Conservation (phyloP, 1,140 invertebrate genomes). For the Asobara japonica region DNA sequence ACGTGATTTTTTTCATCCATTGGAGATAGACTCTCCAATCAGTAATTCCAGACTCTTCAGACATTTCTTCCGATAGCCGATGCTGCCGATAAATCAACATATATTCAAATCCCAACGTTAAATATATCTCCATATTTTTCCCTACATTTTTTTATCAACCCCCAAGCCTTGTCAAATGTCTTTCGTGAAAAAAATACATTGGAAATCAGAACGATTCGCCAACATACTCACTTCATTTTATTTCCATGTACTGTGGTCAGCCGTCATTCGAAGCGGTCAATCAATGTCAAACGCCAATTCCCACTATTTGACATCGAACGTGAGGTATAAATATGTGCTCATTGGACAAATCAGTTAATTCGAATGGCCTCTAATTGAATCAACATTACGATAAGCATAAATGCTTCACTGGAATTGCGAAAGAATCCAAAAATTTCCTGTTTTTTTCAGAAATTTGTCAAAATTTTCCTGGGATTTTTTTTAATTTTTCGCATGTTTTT, state of each 20-base stretch:
- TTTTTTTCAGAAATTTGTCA: too few relatives aligned
- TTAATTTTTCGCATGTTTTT: too few relatives aligned
- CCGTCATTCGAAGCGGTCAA: not conserved
- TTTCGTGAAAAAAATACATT: not conserved
- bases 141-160: not conserved
- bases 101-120: not conserved
- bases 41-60: not conserved
- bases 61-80: not conserved
- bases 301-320: not conserved
- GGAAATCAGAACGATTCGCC: not conserved
- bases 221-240: not conserved
- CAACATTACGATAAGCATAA: not conserved
- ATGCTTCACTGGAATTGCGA: not conserved
- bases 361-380: not conserved
- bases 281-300: not conserved
- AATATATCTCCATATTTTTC: conserved; percentile 1
- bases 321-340: not conserved
- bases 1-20: not conserved
- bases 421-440: too few relatives aligned
- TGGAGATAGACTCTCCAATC: not conserved
- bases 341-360: not conserved
- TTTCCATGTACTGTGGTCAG: not conserved
- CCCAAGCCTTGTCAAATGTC: not conserved
- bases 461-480: too few relatives aligned
- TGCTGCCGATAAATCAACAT: not conserved